A percentile compares a stretch with the other conserved stretches of the same genome.
These are phyloP conservation scores for Pangasius mekongensis DNA, from an alignment of 2,797 vertebrate genomes.

Conservation along the genomic window DNA sequence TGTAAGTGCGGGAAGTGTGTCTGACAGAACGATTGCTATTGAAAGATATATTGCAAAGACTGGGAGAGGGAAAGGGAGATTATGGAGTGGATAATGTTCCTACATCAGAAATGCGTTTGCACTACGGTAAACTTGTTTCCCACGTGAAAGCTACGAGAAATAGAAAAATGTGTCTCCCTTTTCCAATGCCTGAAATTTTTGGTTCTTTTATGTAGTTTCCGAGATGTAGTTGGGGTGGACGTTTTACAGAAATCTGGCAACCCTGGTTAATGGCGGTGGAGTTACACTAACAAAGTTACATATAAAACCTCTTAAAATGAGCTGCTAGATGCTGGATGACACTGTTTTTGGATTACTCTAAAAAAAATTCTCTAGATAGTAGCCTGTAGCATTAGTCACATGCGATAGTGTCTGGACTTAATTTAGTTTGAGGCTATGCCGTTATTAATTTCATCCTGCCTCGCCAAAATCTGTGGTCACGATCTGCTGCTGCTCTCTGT, in stretches of 20 bases:
- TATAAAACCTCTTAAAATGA: background rate
- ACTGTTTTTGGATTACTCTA: background rate
- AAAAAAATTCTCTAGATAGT: background rate
- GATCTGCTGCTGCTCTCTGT: background rate
- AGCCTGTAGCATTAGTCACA: background rate
- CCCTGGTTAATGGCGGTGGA: background rate
- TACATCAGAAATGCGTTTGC: background rate
- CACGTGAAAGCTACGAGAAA: background rate
- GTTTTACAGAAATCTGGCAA: conserved; percentile 3
- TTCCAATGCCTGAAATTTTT: background rate
- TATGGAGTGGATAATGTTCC: background rate
- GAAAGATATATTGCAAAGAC: background rate
- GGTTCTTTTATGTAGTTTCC: background rate
- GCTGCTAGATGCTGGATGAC: background rate
- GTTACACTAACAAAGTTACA: background rate
- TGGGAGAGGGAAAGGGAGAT: background rate
- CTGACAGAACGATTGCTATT: no score
- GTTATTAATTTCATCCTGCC: background rate
- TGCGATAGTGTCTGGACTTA: background rate
- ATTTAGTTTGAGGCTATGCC: background rate
- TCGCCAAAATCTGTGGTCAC: background rate
- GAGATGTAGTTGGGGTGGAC: background rate
- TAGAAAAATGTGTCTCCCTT: background rate
- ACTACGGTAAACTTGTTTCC: background rate
- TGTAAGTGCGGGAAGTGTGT: background rate